These are phyloP conservation scores for Luffia ferchaultella DNA, from an alignment of 2,888 invertebrate genomes.

Conservation along the genomic window DNA sequence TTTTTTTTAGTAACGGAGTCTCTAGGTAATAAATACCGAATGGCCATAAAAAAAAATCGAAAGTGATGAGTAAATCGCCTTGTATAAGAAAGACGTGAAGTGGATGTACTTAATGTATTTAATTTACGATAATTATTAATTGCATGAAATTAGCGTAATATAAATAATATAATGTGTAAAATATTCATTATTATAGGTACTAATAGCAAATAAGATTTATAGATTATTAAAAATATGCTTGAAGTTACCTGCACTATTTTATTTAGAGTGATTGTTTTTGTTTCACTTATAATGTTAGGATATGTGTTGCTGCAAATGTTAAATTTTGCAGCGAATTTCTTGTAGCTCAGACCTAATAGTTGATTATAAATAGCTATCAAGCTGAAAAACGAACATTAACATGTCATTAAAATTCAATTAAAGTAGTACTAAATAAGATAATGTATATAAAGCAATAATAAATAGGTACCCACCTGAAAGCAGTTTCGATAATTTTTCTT, in stretches of 20 bases:
- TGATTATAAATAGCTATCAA: conserved; percentile 71
- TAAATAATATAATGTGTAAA: no score
- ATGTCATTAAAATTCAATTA: conserved; percentile 1
- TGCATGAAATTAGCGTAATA: no score
- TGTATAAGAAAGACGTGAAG: no score
- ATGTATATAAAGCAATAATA: background rate
- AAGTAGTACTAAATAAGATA: conserved; percentile 2
- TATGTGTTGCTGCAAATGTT: conserved; percentile 80
- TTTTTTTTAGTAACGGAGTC: no score
- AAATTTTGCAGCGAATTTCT: conserved; percentile 61
- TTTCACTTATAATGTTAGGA: conserved; percentile 73
- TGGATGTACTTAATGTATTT: no score
- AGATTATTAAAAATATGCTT: no score
- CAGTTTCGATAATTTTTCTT: conserved; percentile 62
- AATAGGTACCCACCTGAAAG: conserved; percentile 56
- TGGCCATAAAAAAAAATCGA: no score
- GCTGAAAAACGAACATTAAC: conserved; percentile 43
- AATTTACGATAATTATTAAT: no score
- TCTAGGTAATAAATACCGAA: no score
- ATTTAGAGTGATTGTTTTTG: conserved; percentile 76
- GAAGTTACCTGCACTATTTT: conserved; percentile 77
- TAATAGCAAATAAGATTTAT: no score
- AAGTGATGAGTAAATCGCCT: no score
- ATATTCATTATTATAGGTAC: no score
- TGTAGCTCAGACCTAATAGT: conserved; percentile 65